These are phyloP conservation scores for Plutomurus gul DNA, from an alignment of 1,140 invertebrate genomes.

Conservation along the genomic window DNA sequence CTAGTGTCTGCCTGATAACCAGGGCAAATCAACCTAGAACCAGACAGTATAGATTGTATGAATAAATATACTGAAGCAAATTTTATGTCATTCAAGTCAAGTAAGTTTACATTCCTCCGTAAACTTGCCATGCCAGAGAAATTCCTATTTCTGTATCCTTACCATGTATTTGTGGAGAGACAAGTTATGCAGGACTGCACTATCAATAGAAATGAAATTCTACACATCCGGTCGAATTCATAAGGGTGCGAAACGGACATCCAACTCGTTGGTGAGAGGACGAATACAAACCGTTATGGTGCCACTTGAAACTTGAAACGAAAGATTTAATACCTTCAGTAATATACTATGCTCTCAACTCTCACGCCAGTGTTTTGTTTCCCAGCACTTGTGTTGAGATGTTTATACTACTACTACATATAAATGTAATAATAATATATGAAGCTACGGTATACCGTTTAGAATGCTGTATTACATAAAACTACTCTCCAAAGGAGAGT, in stretches of 20 bases:
- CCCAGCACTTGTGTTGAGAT: too few species aligned
- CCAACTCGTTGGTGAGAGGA: neutral
- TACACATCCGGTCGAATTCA: neutral
- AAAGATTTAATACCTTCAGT: too few species aligned
- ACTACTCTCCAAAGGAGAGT: too few species aligned
- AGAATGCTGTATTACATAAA: too few species aligned
- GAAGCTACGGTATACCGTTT: too few species aligned
- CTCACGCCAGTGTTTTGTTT: too few species aligned
- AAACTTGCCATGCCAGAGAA: neutral
- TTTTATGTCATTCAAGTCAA: neutral
- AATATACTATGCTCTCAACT: neutral
- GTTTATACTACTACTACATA: too few species aligned
- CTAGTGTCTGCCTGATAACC: neutral
- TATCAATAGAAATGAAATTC: neutral
- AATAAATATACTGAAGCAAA: neutral
- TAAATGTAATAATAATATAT: too few species aligned
- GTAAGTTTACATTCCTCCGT: neutral
- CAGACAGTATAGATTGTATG: neutral
- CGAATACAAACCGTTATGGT: neutral
- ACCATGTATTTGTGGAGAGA: too few species aligned
- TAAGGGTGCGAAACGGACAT: conserved; percentile 37
- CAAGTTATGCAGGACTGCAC: too few species aligned
- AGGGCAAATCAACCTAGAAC: neutral
- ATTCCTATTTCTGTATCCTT: too few species aligned
- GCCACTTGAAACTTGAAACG: too few species aligned